Percentiles rank a stretch among this genome's conserved stretches.
These are phyloP conservation scores for Eueides isabella DNA, from an alignment of 1,140 invertebrate genomes.

Conservation along the genomic window DNA sequence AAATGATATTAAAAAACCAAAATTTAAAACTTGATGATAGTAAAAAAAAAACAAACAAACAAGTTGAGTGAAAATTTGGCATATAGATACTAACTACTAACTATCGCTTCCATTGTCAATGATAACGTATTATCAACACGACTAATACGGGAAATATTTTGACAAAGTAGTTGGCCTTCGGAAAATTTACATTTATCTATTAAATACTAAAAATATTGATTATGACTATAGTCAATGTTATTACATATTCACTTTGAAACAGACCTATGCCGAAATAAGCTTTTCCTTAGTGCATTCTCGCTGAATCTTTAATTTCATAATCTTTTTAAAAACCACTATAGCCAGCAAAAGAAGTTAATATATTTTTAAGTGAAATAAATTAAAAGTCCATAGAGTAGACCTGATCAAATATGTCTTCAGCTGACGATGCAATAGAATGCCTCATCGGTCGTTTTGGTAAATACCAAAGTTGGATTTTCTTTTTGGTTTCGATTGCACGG, in stretches of 20 bases:
- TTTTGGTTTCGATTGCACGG: slow-evolving; percentile 84
- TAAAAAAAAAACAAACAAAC: neutral
- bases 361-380: too few species aligned
- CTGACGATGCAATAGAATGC: slow-evolving; percentile 60
- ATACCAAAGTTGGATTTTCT: slow-evolving; percentile 80
- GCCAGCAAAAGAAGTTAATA: too few species aligned
- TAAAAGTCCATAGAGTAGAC: too few species aligned
- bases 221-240: neutral
- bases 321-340: too few species aligned
- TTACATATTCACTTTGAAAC: neutral
- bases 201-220: too few species aligned
- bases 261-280: neutral
- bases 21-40: neutral
- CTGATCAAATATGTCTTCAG: slow-evolving; percentile 21
- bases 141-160: neutral
- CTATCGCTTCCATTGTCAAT: neutral
- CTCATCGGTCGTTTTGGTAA: slow-evolving; percentile 61
- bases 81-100: neutral
- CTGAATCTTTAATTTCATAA: too few species aligned
- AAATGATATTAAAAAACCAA: neutral
- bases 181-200: neutral
- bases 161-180: neutral
- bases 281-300: neutral
- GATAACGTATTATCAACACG: slow-evolving; percentile 1
- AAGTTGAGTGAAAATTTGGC: too few species aligned